Evolutionary conservation across 2,888 invertebrate species (phyloP).

Genomic region (Drosophila tripunctata): DNA sequence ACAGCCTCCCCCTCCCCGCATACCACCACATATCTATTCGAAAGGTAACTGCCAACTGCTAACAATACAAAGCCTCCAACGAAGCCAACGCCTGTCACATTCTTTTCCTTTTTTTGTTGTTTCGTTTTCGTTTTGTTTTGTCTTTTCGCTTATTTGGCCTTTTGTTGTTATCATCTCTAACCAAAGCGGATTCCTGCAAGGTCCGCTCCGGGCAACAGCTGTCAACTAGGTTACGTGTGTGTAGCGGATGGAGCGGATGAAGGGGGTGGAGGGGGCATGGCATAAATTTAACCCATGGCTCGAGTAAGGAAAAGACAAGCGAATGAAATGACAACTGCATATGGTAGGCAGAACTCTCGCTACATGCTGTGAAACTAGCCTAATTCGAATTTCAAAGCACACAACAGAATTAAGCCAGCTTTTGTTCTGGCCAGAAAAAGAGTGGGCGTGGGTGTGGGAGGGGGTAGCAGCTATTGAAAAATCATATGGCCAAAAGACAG

Average conservation of each 20-base stretch:
- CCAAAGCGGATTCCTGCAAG: constrained; percentile 29
- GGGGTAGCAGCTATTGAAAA: constrained; percentile 53
- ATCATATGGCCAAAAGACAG: constrained; percentile 51
- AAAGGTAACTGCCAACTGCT: constrained; percentile 72
- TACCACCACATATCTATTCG: constrained; percentile 26
- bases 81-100: constrained; percentile 58
- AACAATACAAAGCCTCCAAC: constrained; percentile 70
- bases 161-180: constrained; percentile 66
- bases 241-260: constrained; percentile 8
- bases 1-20: constrained; percentile 8
- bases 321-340: constrained; percentile 60
- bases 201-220: constrained; percentile 67
- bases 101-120: constrained; percentile 23
- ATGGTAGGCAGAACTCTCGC: not conserved
- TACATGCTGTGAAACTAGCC: constrained; percentile 42
- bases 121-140: constrained; percentile 7
- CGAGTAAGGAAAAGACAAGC: constrained; percentile 15
- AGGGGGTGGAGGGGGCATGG: constrained; percentile 8
- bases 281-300: constrained; percentile 58
- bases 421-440: constrained; percentile 31
- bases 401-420: constrained; percentile 65
- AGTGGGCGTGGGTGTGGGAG: not conserved
- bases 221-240: constrained; percentile 72
- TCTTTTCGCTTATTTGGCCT: constrained; percentile 62
- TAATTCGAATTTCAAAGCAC: constrained; percentile 73